These are phyloP conservation scores for Cybosia mesomella DNA, from an alignment of 2,888 invertebrate species.

Conservation along the genomic window DNA sequence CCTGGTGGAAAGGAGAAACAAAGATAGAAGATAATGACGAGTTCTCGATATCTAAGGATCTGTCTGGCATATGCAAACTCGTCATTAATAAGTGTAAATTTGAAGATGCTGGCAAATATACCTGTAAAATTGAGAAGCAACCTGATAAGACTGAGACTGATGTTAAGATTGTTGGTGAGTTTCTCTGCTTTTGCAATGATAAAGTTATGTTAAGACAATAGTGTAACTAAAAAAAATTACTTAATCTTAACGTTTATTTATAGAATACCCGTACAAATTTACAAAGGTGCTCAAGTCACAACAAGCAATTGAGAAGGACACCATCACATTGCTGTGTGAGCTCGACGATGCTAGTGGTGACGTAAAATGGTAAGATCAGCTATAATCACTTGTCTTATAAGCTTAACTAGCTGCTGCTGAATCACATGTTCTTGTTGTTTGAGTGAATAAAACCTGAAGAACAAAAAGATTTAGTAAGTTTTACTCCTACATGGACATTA, in stretches of 20 bases:
- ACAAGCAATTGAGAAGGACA: slow-evolving; percentile 97
- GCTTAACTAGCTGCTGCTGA: background rate
- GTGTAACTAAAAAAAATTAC: background rate
- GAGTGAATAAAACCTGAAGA: too few relatives aligned
- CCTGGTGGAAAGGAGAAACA: slow-evolving; percentile 95
- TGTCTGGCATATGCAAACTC: slow-evolving; percentile 95
- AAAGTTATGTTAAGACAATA: background rate
- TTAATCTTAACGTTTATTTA: slow-evolving; percentile 50
- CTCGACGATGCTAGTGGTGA: slow-evolving; percentile 98
- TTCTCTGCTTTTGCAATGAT: background rate
- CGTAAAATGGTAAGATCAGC: slow-evolving; percentile 92
- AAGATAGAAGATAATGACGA: slow-evolving; percentile 94
- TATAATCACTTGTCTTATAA: background rate
- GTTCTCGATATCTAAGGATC: slow-evolving; percentile 96
- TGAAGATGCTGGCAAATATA: slow-evolving; percentile 95
- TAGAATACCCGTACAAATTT: slow-evolving; percentile 98
- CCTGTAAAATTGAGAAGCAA: slow-evolving; percentile 95
- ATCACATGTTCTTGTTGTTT: background rate
- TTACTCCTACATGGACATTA: too few relatives aligned
- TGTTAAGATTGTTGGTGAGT: slow-evolving; percentile 92
- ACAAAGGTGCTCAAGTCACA: slow-evolving; percentile 97
- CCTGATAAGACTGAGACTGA: slow-evolving; percentile 94
- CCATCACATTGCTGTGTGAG: slow-evolving; percentile 97
- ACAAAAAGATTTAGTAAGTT: too few relatives aligned
- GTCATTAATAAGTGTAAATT: slow-evolving; percentile 93